phyloP scores from a whole-genome alignment of 1,140 invertebrate genomes.

The Neodiprion virginianus region DNA sequence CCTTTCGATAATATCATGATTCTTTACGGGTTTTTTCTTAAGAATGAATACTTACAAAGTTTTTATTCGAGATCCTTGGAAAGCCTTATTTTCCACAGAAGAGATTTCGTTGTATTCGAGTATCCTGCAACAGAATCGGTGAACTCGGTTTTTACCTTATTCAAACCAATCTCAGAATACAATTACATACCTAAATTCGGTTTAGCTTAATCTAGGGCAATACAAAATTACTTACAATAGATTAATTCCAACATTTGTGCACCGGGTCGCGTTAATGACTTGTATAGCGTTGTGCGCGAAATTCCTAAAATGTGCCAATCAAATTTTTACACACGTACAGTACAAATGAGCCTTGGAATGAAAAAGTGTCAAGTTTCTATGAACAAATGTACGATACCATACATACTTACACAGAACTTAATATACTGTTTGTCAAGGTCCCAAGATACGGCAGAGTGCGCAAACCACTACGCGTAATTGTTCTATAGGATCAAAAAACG shows the following conservation, averaged over 20 bases:
- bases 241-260: too few relatives aligned
- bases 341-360: too few relatives aligned
- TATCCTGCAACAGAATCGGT: constrained; percentile 57
- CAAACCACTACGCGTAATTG: constrained; percentile 65
- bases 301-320: too few relatives aligned
- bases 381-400: neutral
- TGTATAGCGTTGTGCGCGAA: too few relatives aligned
- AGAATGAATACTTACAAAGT: constrained; percentile 67
- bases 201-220: too few relatives aligned
- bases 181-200: neutral
- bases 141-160: neutral
- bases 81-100: constrained; percentile 68
- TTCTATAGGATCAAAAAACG: constrained; percentile 53
- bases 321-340: too few relatives aligned
- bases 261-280: too few relatives aligned
- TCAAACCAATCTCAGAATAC: neutral
- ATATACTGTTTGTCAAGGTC: constrained; percentile 57
- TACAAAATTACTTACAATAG: too few relatives aligned
- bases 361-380: too few relatives aligned
- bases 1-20: constrained; percentile 1
- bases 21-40: neutral
- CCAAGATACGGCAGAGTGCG: constrained; percentile 60
- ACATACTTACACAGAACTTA: constrained; percentile 67
- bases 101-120: constrained; percentile 70
- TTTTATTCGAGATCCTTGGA: constrained; percentile 70